Base-by-base conservation (phyloP, 30 jellyfish, hydroid and myxozoan genomes). In the Mastigias papua region DNA sequence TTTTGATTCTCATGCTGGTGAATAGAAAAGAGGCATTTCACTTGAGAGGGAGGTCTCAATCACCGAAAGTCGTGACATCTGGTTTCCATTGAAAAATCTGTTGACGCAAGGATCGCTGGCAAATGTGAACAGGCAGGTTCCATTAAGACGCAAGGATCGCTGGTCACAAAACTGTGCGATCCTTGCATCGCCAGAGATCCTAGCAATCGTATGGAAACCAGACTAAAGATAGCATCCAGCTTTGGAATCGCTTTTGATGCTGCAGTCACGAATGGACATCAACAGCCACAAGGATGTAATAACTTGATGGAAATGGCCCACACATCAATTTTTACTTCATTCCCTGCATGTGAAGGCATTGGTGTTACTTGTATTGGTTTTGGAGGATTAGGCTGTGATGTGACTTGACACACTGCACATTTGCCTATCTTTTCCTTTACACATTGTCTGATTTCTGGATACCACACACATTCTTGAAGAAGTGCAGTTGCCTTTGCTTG, bases 381-480 rank as follows among this genome's bases (percentile, higher is more conserved):
- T 80, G 79, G 46, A 6, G 67, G 81, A 64, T 80, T 80, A 34
- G 76, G 81, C 27, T 65, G 73, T 33, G 81, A 32, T 25, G 81
- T 62, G 34, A 82, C 79, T 57, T 57, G 79, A 30, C 78, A 32
- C 25, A 68, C 76, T 50, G 57, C 33, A 50, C 88, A 78, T 30
- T 34, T 48, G 34, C 32, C 78, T 17, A 78, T 58, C 72, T 82
- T 86, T 82, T 42, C 75, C 73, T 82, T 82, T 23, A 68, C 86
- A 37, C 34, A 37, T 30, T 35, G 66, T 26, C 66, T 77, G 21
- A 82, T 35, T 20, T 66, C 57, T 42, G 86, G 92, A 58, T 65
- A 82, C 86, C 92, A 82, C 48, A 82, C 76, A 32, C 67, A 82
- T 67, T 82, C 92, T 15, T 86, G 48, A 25, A 82, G 73, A 33